A percentile compares a stretch with the other conserved stretches of the same genome.
Evolutionary conservation across 2,113 vertebrate species (phyloP).

Genomic region (Melierax canorus): DNA sequence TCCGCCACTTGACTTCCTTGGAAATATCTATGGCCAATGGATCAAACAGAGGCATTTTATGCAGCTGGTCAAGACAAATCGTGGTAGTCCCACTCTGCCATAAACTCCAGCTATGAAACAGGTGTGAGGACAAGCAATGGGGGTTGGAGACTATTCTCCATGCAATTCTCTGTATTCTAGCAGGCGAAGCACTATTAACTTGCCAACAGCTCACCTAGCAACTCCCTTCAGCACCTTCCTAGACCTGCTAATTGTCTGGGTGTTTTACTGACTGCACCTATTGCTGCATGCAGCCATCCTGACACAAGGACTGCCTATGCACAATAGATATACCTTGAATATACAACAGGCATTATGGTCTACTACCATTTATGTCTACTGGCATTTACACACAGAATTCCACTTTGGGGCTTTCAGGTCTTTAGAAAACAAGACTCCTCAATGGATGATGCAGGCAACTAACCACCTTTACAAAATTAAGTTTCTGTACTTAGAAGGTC

Average conservation of each 20-base stretch:
- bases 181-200: not conserved
- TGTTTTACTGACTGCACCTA: not conserved
- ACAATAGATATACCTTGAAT: not conserved
- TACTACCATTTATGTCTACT: not conserved
- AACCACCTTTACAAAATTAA: not conserved
- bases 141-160: not conserved
- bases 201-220: not conserved
- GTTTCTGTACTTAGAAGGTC: not conserved
- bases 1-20: not conserved
- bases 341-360: not conserved
- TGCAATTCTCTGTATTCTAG: not conserved
- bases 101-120: not conserved
- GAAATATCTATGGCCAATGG: not conserved
- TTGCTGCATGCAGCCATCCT: not conserved
- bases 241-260: not conserved
- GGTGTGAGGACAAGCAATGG: not conserved
- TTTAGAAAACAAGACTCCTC: not conserved
- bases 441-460: not conserved
- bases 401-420: not conserved
- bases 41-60: not conserved
- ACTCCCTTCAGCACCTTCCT: not conserved
- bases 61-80: not conserved
- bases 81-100: too few species aligned
- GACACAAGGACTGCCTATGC: not conserved
- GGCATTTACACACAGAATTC: too few species aligned